Evolutionary conservation across 2,888 invertebrate genomes (phyloP).

Genomic region (Ommatoiulus sabulosus): DNA sequence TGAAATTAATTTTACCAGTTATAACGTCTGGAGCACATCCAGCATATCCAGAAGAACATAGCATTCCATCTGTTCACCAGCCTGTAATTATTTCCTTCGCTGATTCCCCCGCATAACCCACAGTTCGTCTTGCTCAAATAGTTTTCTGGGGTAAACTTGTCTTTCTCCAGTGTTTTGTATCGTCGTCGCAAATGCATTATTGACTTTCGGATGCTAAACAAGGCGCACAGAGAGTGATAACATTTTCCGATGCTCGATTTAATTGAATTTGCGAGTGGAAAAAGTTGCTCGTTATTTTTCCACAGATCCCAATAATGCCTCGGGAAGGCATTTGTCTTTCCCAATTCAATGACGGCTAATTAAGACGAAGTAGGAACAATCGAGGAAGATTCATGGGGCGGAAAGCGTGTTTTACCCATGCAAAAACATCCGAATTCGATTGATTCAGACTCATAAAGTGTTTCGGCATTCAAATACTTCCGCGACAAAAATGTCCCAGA

Average conservation of each 20-base stretch:
- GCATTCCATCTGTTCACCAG: no score
- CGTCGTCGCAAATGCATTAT: neutral
- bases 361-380: conserved; percentile 21
- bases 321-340: neutral
- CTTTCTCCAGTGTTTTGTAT: neutral
- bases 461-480: neutral
- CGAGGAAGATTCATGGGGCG: neutral
- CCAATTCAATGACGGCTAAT: conserved; percentile 3
- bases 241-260: conserved; percentile 3
- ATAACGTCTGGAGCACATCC: no score
- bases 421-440: neutral
- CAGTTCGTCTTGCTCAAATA: no score
- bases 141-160: no score
- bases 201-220: neutral
- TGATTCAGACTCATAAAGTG: neutral
- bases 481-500: neutral
- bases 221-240: neutral
- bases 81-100: no score
- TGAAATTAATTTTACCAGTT: no score
- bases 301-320: neutral
- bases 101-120: no score
- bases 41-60: no score
- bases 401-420: neutral
- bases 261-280: conserved; percentile 24
- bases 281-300: conserved; percentile 11